Conservation (phyloP, 2,113 vertebrate genomes). For the Centropus bengalensis region DNA sequence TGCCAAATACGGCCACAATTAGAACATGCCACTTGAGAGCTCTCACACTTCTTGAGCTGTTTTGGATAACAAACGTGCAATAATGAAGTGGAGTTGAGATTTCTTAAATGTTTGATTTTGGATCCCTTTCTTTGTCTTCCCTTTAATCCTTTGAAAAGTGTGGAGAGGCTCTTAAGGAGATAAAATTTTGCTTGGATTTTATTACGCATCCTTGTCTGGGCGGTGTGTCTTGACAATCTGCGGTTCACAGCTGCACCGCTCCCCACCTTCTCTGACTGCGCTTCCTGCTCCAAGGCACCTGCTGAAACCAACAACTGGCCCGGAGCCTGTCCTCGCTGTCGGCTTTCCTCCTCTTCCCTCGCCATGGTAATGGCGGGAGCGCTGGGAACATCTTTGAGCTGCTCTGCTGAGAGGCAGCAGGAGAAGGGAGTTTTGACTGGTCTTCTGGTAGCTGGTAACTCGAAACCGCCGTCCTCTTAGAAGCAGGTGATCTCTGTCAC, state of each 20-base stretch:
- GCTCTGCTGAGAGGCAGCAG: not conserved
- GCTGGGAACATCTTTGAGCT: fast-evolving
- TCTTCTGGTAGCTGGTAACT: slow-evolving; percentile 9
- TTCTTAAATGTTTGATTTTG: not conserved
- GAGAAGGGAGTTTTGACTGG: not conserved
- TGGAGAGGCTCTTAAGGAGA: not conserved
- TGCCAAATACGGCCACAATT: slow-evolving; percentile 12
- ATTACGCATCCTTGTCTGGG: not conserved
- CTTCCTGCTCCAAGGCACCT: slow-evolving; percentile 35
- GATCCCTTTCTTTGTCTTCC: not conserved
- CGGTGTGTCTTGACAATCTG: not conserved
- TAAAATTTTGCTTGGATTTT: slow-evolving; percentile 11
- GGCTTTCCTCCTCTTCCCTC: not conserved
- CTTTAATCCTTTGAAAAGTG: not conserved
- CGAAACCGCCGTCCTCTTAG: not conserved
- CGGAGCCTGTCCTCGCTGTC: not conserved
- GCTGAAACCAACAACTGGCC: not conserved
- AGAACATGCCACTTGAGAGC: not conserved
- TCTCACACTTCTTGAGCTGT: not conserved
- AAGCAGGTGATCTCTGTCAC: slow-evolving; percentile 29
- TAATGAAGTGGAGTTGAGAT: not conserved
- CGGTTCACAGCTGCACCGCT: not conserved
- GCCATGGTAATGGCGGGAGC: not conserved
- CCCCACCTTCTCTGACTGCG: not conserved
- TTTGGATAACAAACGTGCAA: not conserved